Evolutionary conservation across 2,113 vertebrate species (phyloP).

Genomic region (Hipposideros armiger): DNA sequence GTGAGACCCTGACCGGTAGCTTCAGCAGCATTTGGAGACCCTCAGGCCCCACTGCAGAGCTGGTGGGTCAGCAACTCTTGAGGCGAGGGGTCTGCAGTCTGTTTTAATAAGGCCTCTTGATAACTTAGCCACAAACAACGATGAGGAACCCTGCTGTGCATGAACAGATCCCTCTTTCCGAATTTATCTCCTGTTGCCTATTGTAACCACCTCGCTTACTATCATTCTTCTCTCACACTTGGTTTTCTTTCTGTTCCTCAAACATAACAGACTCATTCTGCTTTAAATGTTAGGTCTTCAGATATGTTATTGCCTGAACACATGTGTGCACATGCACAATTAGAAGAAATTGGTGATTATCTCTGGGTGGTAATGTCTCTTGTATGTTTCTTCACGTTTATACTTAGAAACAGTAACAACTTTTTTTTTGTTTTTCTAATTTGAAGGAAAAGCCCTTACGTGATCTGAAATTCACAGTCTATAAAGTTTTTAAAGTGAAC

Average conservation of each 20-base stretch:
- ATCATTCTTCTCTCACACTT: neutral
- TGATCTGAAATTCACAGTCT: neutral
- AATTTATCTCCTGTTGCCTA: neutral
- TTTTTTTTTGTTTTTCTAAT: neutral
- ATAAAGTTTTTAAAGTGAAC: constrained; percentile 1
- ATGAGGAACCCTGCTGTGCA: neutral
- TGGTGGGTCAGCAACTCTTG: no score
- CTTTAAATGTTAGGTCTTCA: neutral
- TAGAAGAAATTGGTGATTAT: neutral
- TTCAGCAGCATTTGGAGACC: neutral
- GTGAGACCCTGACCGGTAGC: neutral
- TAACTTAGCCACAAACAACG: neutral
- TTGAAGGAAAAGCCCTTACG: neutral
- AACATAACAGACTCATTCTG: neutral
- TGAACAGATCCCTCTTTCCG: neutral
- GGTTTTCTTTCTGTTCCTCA: neutral
- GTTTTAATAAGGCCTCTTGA: neutral
- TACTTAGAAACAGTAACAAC: neutral
- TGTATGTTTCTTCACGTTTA: neutral
- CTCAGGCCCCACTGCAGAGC: rapidly evolving
- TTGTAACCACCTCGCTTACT: neutral
- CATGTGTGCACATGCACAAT: rapidly evolving
- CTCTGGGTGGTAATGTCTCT: neutral
- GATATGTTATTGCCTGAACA: neutral
- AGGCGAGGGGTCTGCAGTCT: no score